Evolutionary conservation across 1,140 invertebrate species (phyloP).

Genomic region (Gryllus bimaculatus): DNA sequence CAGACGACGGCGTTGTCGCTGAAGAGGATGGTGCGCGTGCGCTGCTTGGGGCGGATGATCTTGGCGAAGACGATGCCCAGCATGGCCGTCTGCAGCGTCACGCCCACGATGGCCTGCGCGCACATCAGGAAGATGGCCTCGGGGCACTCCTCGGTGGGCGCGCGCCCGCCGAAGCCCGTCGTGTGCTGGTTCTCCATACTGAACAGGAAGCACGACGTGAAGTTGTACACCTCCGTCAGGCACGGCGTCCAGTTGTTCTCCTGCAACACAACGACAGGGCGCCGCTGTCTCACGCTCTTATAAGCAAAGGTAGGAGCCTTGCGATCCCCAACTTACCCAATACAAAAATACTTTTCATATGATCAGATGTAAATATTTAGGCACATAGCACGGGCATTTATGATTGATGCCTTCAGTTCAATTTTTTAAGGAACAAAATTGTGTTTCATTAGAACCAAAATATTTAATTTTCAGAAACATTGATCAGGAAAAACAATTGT

Average conservation of each 20-base stretch:
- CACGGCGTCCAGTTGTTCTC: constrained; percentile 38
- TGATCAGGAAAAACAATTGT: no score
- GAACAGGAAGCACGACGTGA: constrained; percentile 50
- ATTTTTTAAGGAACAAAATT: no score
- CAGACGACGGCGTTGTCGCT: constrained; percentile 89
- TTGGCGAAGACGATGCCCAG: constrained; percentile 87
- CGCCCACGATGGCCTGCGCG: constrained; percentile 21
- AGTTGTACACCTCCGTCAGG: constrained; percentile 43
- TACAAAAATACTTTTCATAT: no score
- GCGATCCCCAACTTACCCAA: no score
- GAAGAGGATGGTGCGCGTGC: constrained; percentile 92
- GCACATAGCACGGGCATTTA: no score
- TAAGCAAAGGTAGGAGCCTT: no score
- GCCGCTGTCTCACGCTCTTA: no score
- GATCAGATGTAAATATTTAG: no score
- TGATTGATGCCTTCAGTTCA: no score
- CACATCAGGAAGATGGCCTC: constrained; percentile 71
- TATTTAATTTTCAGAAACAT: no score
- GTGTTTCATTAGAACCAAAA: no score
- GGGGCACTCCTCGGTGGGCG: constrained; percentile 74
- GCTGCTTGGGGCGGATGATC: constrained; percentile 91
- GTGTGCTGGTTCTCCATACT: constrained; percentile 56
- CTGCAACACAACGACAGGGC: not conserved
- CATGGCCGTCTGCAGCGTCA: not conserved
- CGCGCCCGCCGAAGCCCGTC: constrained; percentile 61